Conservation (phyloP, 2,113 vertebrate genomes). For the Rousettus leschenaultii region DNA sequence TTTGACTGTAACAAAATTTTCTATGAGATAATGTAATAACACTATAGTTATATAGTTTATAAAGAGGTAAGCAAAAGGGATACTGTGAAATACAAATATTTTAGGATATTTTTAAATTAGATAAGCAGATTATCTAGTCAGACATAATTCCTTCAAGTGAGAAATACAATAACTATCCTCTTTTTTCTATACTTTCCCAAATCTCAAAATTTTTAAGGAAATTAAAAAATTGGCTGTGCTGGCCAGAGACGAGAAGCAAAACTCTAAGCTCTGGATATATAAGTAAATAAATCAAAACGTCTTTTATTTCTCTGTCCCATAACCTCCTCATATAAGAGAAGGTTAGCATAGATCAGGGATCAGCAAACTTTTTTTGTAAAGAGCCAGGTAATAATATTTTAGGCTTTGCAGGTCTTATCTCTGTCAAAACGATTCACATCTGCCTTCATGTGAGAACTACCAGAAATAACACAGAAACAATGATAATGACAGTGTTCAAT, state of each 20-base stretch:
- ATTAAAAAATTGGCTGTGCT: neutral
- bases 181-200: neutral
- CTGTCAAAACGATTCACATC: neutral
- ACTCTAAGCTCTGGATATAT: neutral
- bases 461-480: neutral
- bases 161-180: neutral
- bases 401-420: neutral
- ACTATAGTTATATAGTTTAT: neutral
- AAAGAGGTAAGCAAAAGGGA: neutral
- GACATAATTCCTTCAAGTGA: neutral
- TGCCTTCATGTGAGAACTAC: neutral
- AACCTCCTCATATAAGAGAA: neutral
- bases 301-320: neutral
- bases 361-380: neutral
- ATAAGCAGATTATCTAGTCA: neutral
- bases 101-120: neutral
- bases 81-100: neutral
- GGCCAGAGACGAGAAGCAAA: neutral
- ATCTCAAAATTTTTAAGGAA: neutral
- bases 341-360: neutral
- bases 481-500: neutral
- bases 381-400: neutral
- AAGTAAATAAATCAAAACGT: neutral
- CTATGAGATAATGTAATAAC: neutral
- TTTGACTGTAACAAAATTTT: neutral